These are phyloP conservation scores for Hecatera dysodea DNA, from an alignment of 2,888 invertebrate species.

Conservation along the genomic window DNA sequence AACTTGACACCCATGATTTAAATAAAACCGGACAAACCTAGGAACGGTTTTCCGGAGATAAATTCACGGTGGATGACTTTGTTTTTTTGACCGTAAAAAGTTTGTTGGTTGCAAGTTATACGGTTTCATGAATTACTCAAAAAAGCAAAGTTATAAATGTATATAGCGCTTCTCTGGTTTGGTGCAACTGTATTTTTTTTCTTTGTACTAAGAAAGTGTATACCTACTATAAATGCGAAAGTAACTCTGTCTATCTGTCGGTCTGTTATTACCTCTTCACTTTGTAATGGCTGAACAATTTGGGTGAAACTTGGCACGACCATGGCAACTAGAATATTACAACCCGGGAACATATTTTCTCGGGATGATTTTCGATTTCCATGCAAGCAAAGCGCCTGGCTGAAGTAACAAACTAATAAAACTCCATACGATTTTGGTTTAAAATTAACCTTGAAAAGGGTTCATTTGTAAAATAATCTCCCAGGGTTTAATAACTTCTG, in stretches of 20 bases:
- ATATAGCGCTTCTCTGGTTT: background rate
- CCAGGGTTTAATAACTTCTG: background rate
- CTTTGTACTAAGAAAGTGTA: background rate
- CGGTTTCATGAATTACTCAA: background rate
- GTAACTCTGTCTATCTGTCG: too few species aligned
- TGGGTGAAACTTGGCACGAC: too few species aligned
- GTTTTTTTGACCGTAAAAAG: constrained; percentile 35
- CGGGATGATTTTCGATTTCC: too few species aligned
- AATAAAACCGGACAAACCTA: constrained; percentile 42
- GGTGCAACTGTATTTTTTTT: background rate
- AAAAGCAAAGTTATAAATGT: background rate
- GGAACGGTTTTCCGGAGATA: constrained; percentile 35
- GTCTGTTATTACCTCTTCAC: too few species aligned
- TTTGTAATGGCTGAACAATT: too few species aligned
- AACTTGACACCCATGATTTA: constrained; percentile 52
- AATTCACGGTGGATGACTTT: constrained; percentile 29
- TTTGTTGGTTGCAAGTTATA: constrained; percentile 30
- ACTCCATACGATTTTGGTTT: too few species aligned
- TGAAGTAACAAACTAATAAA: too few species aligned
- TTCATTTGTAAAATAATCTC: background rate
- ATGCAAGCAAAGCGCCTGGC: too few species aligned
- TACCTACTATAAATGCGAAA: too few species aligned
- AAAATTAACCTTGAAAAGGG: background rate
- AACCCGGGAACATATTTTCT: too few species aligned
- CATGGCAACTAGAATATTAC: too few species aligned